Conservation (phyloP, 2,797 vertebrate genomes). For the Chrysocyon brachyurus region DNA sequence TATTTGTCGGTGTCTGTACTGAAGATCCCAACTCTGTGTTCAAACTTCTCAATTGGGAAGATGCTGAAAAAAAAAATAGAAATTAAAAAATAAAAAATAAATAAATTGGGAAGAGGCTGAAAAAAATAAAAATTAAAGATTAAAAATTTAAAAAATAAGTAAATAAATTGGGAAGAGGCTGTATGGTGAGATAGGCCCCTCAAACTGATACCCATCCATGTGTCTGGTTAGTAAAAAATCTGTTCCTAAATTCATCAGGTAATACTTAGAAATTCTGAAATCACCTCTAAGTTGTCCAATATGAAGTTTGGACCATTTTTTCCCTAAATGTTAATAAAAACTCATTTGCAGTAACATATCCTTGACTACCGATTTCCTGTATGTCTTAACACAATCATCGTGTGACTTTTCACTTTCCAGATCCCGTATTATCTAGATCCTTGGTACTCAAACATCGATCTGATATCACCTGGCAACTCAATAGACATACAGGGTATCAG, state of each 20-base stretch:
- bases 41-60: background rate
- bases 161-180: background rate
- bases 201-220: background rate
- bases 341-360: background rate
- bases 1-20: background rate
- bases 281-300: background rate
- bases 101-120: too few species aligned
- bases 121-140: too few species aligned
- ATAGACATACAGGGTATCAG: background rate
- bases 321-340: constrained; percentile 1
- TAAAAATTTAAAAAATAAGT: too few species aligned
- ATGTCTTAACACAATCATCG: background rate
- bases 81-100: too few species aligned
- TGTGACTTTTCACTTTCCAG: background rate
- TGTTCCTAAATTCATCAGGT: background rate
- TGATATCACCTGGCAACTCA: background rate
- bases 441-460: background rate
- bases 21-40: background rate
- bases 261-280: constrained; percentile 21
- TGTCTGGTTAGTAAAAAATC: constrained; percentile 10
- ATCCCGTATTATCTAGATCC: background rate
- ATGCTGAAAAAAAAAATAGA: background rate
- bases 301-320: background rate
- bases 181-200: background rate
- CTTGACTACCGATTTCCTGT: background rate